Evolutionary conservation across 2,113 vertebrate genomes (phyloP).

Genomic region (Lepisosteus oculatus): DNA sequence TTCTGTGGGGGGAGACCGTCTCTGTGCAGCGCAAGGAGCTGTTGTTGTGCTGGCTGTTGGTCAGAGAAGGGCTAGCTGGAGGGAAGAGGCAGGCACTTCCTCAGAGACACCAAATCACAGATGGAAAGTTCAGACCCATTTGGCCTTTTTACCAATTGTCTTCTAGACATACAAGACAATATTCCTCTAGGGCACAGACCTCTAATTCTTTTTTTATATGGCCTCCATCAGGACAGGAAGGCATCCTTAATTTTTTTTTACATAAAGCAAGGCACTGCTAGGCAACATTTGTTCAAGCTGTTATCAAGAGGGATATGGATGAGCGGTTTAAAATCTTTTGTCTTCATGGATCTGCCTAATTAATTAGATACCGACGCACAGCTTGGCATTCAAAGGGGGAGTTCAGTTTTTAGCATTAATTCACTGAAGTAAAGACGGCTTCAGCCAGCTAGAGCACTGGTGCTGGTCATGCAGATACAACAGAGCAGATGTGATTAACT

Average conservation of each 20-base stretch:
- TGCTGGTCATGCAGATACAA: no score
- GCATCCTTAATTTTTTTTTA: no score
- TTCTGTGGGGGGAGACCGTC: constrained; percentile 28
- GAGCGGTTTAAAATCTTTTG: constrained; percentile 14
- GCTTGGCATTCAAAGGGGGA: constrained; percentile 1
- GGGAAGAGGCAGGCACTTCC: constrained; percentile 13
- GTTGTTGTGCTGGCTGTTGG: constrained; percentile 40
- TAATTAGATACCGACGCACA: constrained; percentile 16
- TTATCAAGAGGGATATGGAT: constrained; percentile 7
- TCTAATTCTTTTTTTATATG: no score
- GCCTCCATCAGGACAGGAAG: no score
- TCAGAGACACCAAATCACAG: constrained; percentile 49
- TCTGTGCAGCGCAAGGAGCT: constrained; percentile 12
- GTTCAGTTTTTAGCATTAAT: neutral
- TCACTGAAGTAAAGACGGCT: neutral
- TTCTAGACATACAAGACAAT: constrained; percentile 61
- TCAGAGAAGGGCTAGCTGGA: neutral
- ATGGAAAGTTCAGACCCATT: constrained; percentile 67
- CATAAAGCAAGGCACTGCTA: neutral
- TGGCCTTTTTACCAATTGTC: constrained; percentile 55
- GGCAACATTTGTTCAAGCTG: constrained; percentile 8
- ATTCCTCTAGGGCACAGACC: constrained; percentile 50
- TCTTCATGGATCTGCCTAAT: constrained; percentile 21
- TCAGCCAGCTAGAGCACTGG: no score
- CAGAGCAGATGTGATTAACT: no score